phyloP scores from a whole-genome alignment of 2,888 invertebrate species.

The Azorinus chamasolen region DNA sequence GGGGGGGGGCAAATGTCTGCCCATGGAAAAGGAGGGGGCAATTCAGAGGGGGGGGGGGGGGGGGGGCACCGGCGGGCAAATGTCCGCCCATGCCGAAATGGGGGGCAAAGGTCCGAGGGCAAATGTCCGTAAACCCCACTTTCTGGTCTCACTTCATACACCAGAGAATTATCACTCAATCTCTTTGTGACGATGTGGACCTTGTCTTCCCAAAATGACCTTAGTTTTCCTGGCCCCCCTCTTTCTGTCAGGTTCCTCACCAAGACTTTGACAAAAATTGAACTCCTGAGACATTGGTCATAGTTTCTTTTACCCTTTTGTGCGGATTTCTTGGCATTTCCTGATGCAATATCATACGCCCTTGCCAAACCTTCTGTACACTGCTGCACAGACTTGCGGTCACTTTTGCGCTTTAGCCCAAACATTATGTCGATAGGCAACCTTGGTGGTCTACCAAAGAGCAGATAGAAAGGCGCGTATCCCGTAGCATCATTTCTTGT shows the following conservation, averaged over 20 bases:
- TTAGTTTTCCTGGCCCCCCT: conserved; percentile 39
- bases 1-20: too few relatives aligned
- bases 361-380: conserved; percentile 26
- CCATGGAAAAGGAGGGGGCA: too few relatives aligned
- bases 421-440: conserved; percentile 41
- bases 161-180: conserved; percentile 24
- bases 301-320: conserved; percentile 21
- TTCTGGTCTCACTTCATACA: conserved; percentile 38
- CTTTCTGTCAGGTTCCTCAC: conserved; percentile 28
- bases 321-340: conserved; percentile 11
- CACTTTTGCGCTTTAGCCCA: conserved; percentile 14
- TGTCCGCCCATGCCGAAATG: too few relatives aligned
- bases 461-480: conserved; percentile 42
- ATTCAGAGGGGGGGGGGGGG: too few relatives aligned
- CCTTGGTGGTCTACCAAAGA: conserved; percentile 42
- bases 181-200: conserved; percentile 26
- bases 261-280: conserved; percentile 25
- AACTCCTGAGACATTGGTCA: conserved; percentile 24
- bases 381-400: not conserved
- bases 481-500: conserved; percentile 50
- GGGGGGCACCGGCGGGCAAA: too few relatives aligned
- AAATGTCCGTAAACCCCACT: conserved; percentile 12
- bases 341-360: conserved; percentile 23
- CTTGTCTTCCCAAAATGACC: conserved; percentile 37
- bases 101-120: too few relatives aligned